Evolutionary conservation across 2,888 invertebrate species (phyloP), one percentile per base, ranked within the genome.

Genomic region (Podotricha telesiphe): DNA sequence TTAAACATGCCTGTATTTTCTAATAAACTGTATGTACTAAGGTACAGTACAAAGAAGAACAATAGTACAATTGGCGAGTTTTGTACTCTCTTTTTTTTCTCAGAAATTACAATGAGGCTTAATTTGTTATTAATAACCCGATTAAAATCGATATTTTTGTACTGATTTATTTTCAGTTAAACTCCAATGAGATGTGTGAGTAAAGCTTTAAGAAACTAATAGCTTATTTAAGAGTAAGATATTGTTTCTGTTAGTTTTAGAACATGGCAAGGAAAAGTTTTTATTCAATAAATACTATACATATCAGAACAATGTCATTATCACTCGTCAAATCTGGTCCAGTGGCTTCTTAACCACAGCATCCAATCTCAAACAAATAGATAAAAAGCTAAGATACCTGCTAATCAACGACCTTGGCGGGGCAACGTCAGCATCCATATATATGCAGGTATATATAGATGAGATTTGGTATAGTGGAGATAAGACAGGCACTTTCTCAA

Each of bases 361-460:
- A 62, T 68, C 50, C 53, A 66, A 72, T 68, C 65, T 70, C 53
- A 58, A n/a, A 53, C 51, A 47, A 67, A 69, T 53, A 64, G 72
- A 72, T 72, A 61, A 70, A 61, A 63, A 64, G 53, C 55, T 34
- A n/a, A 67, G 72, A 72, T 70, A 69, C 56, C 56, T 19, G 58
- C 37, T 67, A 8, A 66, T 63, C 20, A 59, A 17, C 63, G 59
- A 55, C 72, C 72, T 72, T 70, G 65, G 19, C n/a, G 34, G n/a
- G 28, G 19, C 47, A 69, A 11, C 58, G 59, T 59, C 69, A 50
- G 62, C 67, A 47, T 47, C 42, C 42, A 69, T 65, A 69, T 47
- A 42, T 42, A 42, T 1, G 42, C 7, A 42, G 37, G 37, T 42
- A 42, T 42, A 51, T 48, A 65, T 56, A 45, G 68, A 71, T 68